Percentiles rank a stretch among this genome's conserved stretches.
phyloP scores from a whole-genome alignment of 1,140 invertebrate genomes.

The Cyphomyrmex costatus region DNA sequence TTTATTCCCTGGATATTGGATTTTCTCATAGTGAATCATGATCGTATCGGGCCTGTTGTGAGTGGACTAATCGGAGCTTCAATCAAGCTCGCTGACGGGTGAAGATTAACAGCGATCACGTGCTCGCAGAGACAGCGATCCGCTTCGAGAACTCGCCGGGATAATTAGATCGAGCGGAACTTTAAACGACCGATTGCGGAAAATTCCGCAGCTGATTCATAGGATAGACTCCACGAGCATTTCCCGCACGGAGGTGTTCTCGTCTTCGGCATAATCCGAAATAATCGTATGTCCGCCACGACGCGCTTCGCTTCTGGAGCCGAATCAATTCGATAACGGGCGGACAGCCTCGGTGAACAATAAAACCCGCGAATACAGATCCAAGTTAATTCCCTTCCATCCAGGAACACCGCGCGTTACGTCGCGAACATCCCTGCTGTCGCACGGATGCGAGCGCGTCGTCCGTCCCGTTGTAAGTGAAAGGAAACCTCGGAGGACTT shows the following conservation, averaged over 20 bases:
- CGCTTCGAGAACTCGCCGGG: background rate
- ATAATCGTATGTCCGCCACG: background rate
- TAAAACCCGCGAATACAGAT: too few relatives aligned
- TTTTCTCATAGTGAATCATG: background rate
- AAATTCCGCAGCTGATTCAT: constrained; percentile 19
- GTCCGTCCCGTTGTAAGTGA: constrained; percentile 32
- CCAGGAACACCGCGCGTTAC: too few relatives aligned
- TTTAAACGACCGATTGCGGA: background rate
- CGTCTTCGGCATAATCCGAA: background rate
- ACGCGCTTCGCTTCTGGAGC: background rate
- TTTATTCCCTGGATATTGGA: background rate
- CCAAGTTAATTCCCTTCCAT: background rate
- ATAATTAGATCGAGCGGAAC: background rate
- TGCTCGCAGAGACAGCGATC: background rate
- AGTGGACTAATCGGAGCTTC: constrained; percentile 2
- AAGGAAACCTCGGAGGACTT: constrained; percentile 35
- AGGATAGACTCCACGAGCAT: background rate
- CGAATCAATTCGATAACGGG: constrained; percentile 9
- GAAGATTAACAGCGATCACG: background rate
- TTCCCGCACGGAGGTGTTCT: background rate
- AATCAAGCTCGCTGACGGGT: background rate
- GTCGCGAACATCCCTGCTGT: background rate
- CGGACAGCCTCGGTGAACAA: constrained; percentile 54
- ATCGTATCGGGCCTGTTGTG: background rate
- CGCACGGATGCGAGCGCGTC: constrained; percentile 42